These are phyloP conservation scores for Arnoldichthys spilopterus DNA, from an alignment of 2,797 vertebrate genomes.

Conservation along the genomic window DNA sequence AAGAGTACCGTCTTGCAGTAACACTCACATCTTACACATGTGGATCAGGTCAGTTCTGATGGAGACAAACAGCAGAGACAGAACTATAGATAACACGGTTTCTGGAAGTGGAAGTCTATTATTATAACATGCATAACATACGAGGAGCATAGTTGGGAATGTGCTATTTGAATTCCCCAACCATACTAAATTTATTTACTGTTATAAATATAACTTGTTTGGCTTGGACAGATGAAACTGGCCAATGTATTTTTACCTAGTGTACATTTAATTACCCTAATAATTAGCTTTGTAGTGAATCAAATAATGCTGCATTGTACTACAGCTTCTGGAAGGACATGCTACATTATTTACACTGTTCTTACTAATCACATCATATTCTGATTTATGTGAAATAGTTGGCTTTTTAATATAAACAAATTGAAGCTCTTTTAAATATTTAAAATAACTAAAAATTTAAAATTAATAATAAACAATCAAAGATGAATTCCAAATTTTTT, in stretches of 20 bases:
- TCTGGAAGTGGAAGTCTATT: constrained; percentile 10
- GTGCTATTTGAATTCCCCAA: constrained; percentile 2
- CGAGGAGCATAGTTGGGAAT: not conserved
- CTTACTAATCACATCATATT: not conserved
- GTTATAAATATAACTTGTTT: constrained; percentile 5
- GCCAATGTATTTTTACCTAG: not conserved
- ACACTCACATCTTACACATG: not conserved
- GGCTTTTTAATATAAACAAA: too few relatives aligned
- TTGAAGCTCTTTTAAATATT: too few relatives aligned
- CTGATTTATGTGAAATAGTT: not conserved
- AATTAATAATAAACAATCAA: too few relatives aligned
- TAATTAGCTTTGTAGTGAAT: not conserved
- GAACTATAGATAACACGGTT: not conserved
- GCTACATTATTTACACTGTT: too few relatives aligned
- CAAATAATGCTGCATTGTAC: not conserved
- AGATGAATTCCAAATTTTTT: too few relatives aligned
- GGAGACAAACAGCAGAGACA: constrained; percentile 14
- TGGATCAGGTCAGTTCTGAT: not conserved
- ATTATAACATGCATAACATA: constrained; percentile 2
- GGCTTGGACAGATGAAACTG: too few relatives aligned
- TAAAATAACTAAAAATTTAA: too few relatives aligned
- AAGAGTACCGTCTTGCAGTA: constrained; percentile 3
- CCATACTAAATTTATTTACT: constrained; percentile 25
- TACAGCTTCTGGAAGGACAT: not conserved
- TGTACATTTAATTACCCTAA: not conserved